Evolutionary conservation across 2,797 vertebrate genomes (phyloP), one percentile per base, ranked within the genome.

Genomic region (Ctenochaetus hawaiiensis): DNA sequence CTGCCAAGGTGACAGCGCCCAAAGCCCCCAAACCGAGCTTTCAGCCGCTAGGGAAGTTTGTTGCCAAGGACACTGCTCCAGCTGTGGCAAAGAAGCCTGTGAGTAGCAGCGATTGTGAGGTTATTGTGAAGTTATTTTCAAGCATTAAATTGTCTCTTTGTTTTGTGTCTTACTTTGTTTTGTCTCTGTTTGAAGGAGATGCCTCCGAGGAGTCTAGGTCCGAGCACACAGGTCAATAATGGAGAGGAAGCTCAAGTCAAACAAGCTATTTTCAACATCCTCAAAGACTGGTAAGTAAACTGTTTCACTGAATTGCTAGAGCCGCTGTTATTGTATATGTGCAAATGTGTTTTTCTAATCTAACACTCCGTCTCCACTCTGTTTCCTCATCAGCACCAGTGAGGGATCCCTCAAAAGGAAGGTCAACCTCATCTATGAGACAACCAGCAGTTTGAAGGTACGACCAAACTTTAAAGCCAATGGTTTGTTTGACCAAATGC

Each of bases 261-360:
- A 62, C 94, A 95, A 59, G 77, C 92, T 30, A 90, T 96, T 86
- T 96, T 95, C 75, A 88, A 89, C 81, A 93, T 95, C 83, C 89
- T 96, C 48, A 96, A 93, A 91, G 96, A 97, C 0, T 94, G 96
- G 97, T 99, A 89, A 91, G 90, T 68, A 16, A 57, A 71, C 18
- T 2, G 8, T 69, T 23, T 1, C 6, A 34, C 2, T 53, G 17
- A 51, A 54, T 48, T 16, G 2, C 6, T 1, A 23, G 9, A 39
- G 20, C 7, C n/a, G 39, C 3, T 49, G 18, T 63, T 34, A 26
- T 26, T 6, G 6, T 41, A 1, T 59, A 39, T 34, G 8, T 11
- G 61, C 26, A 11, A 13, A 10, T 34, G 6, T 43, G n/a, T 6
- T 16, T 49, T 49, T 41, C 13, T 9, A 34, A 14, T 75, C 26